Evolutionary conservation across 2,113 vertebrate species (phyloP), one percentile per base, ranked within the genome.

Genomic region (Nanorana parkeri): DNA sequence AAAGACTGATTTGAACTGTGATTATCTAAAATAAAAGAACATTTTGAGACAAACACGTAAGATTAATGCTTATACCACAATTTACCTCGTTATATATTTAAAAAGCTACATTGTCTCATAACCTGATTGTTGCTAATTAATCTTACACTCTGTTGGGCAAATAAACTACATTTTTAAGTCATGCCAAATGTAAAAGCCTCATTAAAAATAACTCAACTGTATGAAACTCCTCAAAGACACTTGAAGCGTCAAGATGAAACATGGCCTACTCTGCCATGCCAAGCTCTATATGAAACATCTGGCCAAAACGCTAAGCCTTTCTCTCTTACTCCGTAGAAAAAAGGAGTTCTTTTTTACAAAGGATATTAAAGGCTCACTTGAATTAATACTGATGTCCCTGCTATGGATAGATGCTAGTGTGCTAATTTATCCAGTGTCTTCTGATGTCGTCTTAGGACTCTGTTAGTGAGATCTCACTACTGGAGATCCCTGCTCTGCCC

Each of bases 161-260:
- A 74, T 54, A 60, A 74, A 36, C 32, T 56, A 74, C 29, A 54
- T 58, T 74, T 71, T 74, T 74, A 60, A 60, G 54, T 60, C 26
- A 5, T 74, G 32, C 32, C 55, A 58, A 32, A 74, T 29, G 21
- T 55, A 74, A 74, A 24, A 74, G 71, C 56, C 54, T 74, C 71
- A 74, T 74, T 74, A 74, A 74, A 74, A 74, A 74, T 58, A 74
- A 60, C 71, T 74, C 71, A 60, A 20, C 54, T 60, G 54, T 32
- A 73, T 29, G 29, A 32, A 73, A 73, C 26, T 73, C 54, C 58
- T 74, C 23, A 36, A 74, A 60, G 71, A 60, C 71, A 58, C 71
- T 74, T 28, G 19, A 74, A 19, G 26, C 54, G 55, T 74, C 71
- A 74, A 60, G 55, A 74, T 74, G 71, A 74, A 58, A 74, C 54